These are phyloP conservation scores for Anseranas semipalmata DNA, from an alignment of 2,113 vertebrate species.

Conservation along the genomic window DNA sequence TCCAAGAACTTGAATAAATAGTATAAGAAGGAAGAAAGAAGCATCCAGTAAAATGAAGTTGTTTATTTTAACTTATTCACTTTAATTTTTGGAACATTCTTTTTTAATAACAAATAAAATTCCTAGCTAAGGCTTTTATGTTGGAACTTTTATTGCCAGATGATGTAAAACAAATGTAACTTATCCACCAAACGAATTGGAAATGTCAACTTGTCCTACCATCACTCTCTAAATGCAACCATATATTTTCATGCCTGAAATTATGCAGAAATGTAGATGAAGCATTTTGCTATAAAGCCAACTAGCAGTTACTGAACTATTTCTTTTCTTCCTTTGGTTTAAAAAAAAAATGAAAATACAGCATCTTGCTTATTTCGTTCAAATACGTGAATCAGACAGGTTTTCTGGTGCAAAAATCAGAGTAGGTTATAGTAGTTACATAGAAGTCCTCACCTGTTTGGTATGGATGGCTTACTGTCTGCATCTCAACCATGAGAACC, in stretches of 20 bases:
- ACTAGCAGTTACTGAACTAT: neutral
- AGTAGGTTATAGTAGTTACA: neutral
- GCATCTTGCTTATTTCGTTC: neutral
- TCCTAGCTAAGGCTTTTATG: conserved; percentile 19
- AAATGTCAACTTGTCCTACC: neutral
- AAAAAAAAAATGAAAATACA: neutral
- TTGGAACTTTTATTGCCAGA: conserved; percentile 9
- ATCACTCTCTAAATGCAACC: conserved; percentile 5
- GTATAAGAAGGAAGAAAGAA: neutral
- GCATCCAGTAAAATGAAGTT: neutral
- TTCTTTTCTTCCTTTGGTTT: neutral
- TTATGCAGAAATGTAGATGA: neutral
- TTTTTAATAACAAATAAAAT: conserved; percentile 38
- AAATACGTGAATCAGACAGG: neutral
- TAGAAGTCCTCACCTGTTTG: neutral
- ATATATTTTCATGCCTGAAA: conserved; percentile 34
- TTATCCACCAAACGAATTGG: conserved; percentile 8
- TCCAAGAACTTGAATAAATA: neutral
- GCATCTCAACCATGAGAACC: neutral
- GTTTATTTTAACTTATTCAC: neutral
- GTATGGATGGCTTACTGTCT: neutral
- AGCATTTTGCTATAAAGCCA: neutral
- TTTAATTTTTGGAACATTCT: neutral
- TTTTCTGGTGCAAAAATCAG: neutral
- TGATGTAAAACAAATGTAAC: conserved; percentile 57